Evolutionary conservation across 2,888 invertebrate species (phyloP).

Genomic region (Eulithis testata): DNA sequence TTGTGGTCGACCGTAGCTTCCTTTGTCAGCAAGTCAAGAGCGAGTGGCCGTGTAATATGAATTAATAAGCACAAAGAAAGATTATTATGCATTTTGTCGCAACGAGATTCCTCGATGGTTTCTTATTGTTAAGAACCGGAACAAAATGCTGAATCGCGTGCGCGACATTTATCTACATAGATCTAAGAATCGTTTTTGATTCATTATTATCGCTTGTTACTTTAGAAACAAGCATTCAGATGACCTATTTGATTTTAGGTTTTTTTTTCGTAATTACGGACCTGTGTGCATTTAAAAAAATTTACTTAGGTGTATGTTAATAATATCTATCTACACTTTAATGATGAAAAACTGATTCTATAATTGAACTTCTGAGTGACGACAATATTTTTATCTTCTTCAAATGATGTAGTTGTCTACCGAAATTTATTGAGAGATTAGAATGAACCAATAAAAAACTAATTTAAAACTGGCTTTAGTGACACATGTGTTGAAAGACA

Average conservation of each 20-base stretch:
- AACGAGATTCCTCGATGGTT: slow-evolving; percentile 55
- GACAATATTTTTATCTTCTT: slow-evolving; percentile 41
- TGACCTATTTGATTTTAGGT: background rate
- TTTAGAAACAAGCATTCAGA: slow-evolving; percentile 1
- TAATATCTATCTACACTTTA: too few species aligned
- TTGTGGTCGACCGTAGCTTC: slow-evolving; percentile 73
- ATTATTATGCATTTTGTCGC: slow-evolving; percentile 80
- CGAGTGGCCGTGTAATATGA: slow-evolving; percentile 84
- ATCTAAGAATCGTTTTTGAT: slow-evolving; percentile 46
- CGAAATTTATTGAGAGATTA: slow-evolving; percentile 69
- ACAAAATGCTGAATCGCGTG: slow-evolving; percentile 79
- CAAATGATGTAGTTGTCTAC: slow-evolving; percentile 40
- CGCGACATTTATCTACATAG: slow-evolving; percentile 46
- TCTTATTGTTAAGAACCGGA: slow-evolving; percentile 70
- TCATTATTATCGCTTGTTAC: slow-evolving; percentile 47
- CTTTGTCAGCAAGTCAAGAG: slow-evolving; percentile 77
- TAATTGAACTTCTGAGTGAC: slow-evolving; percentile 37
- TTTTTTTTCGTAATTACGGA: background rate
- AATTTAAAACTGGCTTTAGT: slow-evolving; percentile 60
- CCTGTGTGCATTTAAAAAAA: too few species aligned
- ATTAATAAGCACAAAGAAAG: slow-evolving; percentile 83
- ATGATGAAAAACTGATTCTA: slow-evolving; percentile 1
- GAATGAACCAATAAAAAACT: slow-evolving; percentile 63
- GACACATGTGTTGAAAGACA: slow-evolving; percentile 66
- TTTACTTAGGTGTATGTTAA: too few species aligned